A percentile compares a stretch with the other conserved stretches of the same genome.
These are phyloP conservation scores for Upupa epops DNA, from an alignment of 2,113 vertebrate genomes.

Conservation along the genomic window DNA sequence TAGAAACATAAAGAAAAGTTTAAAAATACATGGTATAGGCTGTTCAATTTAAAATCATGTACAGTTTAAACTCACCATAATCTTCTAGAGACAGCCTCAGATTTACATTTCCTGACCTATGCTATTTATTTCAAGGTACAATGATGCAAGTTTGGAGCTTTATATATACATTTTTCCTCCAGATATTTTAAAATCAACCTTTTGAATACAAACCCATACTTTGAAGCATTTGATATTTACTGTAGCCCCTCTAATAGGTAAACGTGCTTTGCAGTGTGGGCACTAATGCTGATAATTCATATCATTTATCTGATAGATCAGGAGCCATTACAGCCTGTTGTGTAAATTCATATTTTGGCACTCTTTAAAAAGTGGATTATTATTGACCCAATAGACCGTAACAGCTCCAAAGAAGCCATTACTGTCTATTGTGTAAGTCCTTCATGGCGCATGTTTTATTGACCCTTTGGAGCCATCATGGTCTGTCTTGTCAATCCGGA, in stretches of 20 bases:
- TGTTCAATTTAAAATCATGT: not conserved
- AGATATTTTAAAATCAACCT: not conserved
- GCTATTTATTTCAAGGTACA: not conserved
- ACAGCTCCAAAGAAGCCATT: slow-evolving; percentile 76
- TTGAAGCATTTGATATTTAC: slow-evolving; percentile 7
- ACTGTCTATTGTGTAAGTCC: slow-evolving; percentile 69
- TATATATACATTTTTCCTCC: not conserved
- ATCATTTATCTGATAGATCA: slow-evolving; percentile 67
- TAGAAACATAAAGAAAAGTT: not conserved
- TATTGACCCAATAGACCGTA: slow-evolving; percentile 74
- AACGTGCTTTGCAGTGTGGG: not conserved
- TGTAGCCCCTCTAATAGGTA: not conserved
- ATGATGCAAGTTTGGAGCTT: not conserved
- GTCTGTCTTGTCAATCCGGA: slow-evolving; percentile 65
- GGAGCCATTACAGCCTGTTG: slow-evolving; percentile 54
- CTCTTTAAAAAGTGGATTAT: slow-evolving; percentile 77
- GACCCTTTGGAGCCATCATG: slow-evolving; percentile 63
- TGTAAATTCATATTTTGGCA: slow-evolving; percentile 74
- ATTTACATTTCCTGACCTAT: not conserved
- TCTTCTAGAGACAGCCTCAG: not conserved
- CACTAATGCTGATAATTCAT: slow-evolving; percentile 37
- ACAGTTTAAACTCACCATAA: not conserved
- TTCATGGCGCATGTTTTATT: slow-evolving; percentile 64
- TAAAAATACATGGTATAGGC: not conserved
- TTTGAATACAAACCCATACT: slow-evolving; percentile 8